Percentiles rank a stretch among this genome's conserved stretches.
These are phyloP conservation scores for Tinea semifulvella DNA, from an alignment of 2,888 invertebrate species.

Conservation along the genomic window DNA sequence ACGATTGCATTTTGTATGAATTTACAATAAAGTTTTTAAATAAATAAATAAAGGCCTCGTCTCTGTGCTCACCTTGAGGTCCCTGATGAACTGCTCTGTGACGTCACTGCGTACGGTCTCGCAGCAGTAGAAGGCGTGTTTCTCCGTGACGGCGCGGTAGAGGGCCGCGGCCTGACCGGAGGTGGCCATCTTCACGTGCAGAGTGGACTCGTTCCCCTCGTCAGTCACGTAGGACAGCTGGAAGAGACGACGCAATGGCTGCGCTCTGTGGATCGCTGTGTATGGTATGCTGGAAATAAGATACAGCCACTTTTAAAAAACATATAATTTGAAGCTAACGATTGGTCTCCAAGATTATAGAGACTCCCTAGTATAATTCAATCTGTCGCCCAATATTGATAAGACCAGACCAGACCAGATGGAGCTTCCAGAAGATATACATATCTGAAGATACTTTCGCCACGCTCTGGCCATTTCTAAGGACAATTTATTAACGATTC, in stretches of 20 bases:
- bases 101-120: constrained; percentile 90
- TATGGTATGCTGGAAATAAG: constrained; percentile 78
- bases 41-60: no score
- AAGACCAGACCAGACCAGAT: no score
- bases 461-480: no score
- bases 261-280: constrained; percentile 82
- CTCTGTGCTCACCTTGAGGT: constrained; percentile 75
- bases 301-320: constrained; percentile 14
- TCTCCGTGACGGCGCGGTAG: constrained; percentile 88
- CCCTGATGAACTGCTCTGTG: constrained; percentile 87
- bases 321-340: constrained; percentile 7
- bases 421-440: no score
- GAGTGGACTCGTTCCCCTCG: constrained; percentile 72
- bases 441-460: no score
- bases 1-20: no score
- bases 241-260: constrained; percentile 77
- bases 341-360: background rate
- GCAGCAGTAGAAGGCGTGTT: constrained; percentile 92
- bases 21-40: no score
- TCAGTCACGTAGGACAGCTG: constrained; percentile 77
- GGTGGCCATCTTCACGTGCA: constrained; percentile 83
- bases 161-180: constrained; percentile 83
- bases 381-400: no score
- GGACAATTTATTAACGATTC: no score
- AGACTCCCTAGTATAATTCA: background rate